phyloP scores from a whole-genome alignment of 1,140 invertebrate species.

The Diuraphis noxia region DNA sequence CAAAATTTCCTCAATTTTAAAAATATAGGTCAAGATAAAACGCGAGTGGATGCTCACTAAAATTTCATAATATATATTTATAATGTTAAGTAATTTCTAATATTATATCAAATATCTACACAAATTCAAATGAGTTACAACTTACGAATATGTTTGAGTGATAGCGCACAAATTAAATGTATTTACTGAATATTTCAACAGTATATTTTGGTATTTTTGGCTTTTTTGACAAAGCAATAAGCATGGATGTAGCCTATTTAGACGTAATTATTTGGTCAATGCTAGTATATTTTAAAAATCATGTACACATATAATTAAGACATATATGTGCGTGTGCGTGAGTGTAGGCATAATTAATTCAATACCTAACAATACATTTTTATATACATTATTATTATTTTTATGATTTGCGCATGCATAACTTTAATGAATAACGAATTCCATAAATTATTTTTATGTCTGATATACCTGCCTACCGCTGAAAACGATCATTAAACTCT shows the following conservation, averaged over 20 bases:
- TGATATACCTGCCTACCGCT: too few species aligned
- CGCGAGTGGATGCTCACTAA: not conserved
- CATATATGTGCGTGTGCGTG: not conserved
- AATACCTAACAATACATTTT: not conserved
- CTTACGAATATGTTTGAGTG: not conserved
- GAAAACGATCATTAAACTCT: not conserved
- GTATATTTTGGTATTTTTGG: too few species aligned
- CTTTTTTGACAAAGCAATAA: too few species aligned
- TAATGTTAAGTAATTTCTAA: not conserved
- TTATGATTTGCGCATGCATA: not conserved
- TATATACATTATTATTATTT: not conserved
- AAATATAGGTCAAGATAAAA: not conserved
- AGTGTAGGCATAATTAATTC: not conserved
- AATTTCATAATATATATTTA: not conserved
- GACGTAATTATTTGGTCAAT: not conserved
- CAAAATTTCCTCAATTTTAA: not conserved
- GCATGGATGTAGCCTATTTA: not conserved
- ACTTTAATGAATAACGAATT: not conserved
- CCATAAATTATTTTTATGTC: not conserved
- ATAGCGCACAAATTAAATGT: not conserved
- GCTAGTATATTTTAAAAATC: not conserved
- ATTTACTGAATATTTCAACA: not conserved
- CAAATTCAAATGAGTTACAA: not conserved
- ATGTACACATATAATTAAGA: not conserved
- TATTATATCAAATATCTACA: not conserved